Evolutionary conservation across 2,113 vertebrate species (phyloP), one percentile per base, ranked within the genome.

Genomic region (Ptyas mucosa): DNA sequence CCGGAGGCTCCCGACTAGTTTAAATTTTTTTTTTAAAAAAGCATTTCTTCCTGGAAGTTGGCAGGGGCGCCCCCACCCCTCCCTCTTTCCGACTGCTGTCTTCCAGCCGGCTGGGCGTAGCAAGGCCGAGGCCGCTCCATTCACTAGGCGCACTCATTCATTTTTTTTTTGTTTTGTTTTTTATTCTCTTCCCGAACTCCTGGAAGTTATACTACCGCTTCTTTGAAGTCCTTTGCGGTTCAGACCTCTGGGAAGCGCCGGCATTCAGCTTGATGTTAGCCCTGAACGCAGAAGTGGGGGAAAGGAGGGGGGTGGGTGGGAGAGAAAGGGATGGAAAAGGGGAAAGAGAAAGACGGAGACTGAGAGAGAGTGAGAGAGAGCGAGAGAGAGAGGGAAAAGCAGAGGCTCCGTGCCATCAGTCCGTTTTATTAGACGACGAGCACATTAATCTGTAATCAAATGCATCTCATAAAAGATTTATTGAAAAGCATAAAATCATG

Each of bases 391-490:
- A 7, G 64, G 89, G 90, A 96, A 95, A 95, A 95, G 96, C 94
- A 93, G 96, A 39, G 34, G 18, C 75, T 81, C 46, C 86, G 55
- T 90, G 92, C 97, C 97, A 96, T 97, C 97, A 97, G 98, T 98
- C 97, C 97, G 96, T 98, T 98, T 99, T 99, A 99, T 98, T 99
- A 99, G 98, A 98, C 98, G 98, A 98, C 98, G 97, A 98, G 97
- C 98, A 97, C 98, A 98, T 98, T 98, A 99, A 98, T 98, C 98
- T 98, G 98, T 98, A 99, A 99, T 99, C 99, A 99, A 99, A 98
- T 98, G 98, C 98, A 99, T 98, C 98, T 99, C 99, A 98, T 99
- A 99, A 99, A 99, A 98, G 92, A 98, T 99, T 99, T 99, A 99
- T 99, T 99, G 98, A 99, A 98, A 98, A 98, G 98, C 98, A 98